A percentile compares a stretch with the other conserved stretches of the same genome.
These are phyloP conservation scores for Polyergus mexicanus DNA, from an alignment of 1,140 invertebrate genomes.

Conservation along the genomic window DNA sequence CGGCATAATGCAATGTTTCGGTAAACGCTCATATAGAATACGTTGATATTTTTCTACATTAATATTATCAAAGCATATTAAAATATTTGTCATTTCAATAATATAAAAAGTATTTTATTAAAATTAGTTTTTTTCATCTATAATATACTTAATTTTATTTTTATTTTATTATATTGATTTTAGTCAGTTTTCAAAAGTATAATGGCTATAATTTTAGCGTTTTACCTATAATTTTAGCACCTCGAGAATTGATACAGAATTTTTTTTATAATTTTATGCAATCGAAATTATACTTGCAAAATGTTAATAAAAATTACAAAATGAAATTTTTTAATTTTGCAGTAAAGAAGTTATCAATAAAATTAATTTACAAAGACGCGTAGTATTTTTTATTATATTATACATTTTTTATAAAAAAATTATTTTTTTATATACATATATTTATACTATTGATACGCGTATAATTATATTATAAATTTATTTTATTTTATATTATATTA, in stretches of 20 bases:
- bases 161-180: constrained; percentile 9
- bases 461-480: background rate
- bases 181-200: background rate
- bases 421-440: background rate
- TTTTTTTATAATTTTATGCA: background rate
- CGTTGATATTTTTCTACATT: constrained; percentile 14
- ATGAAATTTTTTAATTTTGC: background rate
- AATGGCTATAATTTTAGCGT: background rate
- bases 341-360: background rate
- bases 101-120: background rate
- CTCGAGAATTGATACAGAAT: background rate
- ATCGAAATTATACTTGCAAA: background rate
- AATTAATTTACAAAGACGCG: background rate
- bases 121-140: background rate
- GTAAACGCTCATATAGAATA: constrained; percentile 20
- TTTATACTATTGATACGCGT: background rate
- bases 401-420: background rate
- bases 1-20: constrained; percentile 32
- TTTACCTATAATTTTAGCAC: no score
- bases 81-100: constrained; percentile 13
- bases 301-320: constrained; percentile 1
- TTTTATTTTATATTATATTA: background rate
- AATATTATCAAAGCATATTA: background rate
- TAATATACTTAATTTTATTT: background rate
- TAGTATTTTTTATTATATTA: no score